phyloP scores from a whole-genome alignment of 2,797 vertebrate species.

The Eutrigla gurnardus region DNA sequence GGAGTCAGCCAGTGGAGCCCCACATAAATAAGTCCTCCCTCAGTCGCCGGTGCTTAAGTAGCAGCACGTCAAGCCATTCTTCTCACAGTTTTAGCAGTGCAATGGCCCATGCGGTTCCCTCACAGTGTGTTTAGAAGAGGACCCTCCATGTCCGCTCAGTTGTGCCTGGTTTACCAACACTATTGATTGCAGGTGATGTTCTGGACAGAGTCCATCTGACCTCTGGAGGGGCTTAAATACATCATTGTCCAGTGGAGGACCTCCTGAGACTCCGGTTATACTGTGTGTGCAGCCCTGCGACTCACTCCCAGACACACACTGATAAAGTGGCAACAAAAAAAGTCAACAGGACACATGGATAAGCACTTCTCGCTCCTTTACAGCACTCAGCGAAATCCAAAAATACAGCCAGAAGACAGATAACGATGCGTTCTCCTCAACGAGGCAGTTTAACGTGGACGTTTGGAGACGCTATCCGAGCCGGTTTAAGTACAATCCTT shows the following conservation, averaged over 20 bases:
- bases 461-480: background rate
- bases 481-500: conserved; percentile 1
- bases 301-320: conserved; percentile 72
- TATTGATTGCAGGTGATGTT: conserved; percentile 87
- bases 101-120: conserved; percentile 83
- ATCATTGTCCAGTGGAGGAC: conserved; percentile 84
- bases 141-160: conserved; percentile 80
- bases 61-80: conserved; percentile 70
- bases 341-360: conserved; percentile 77
- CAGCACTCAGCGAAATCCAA: conserved; percentile 68
- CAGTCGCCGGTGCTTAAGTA: conserved; percentile 59
- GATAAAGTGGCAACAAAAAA: conserved; percentile 77
- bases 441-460: conserved; percentile 25
- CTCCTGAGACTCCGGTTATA: conserved; percentile 80
- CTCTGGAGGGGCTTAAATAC: conserved; percentile 88
- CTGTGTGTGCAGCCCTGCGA: conserved; percentile 70
- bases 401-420: conserved; percentile 58
- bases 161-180: conserved; percentile 86
- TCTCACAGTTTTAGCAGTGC: conserved; percentile 81
- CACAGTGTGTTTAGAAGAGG: conserved; percentile 82
- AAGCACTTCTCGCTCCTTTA: conserved; percentile 73
- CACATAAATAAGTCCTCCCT: conserved; percentile 60
- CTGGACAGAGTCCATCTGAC: conserved; percentile 87
- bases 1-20: conserved; percentile 35
- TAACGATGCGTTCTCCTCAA: background rate